Percentiles rank a stretch among this genome's conserved stretches.
These are phyloP conservation scores for Autographa pulchrina DNA, from an alignment of 2,888 invertebrate species.

Conservation along the genomic window DNA sequence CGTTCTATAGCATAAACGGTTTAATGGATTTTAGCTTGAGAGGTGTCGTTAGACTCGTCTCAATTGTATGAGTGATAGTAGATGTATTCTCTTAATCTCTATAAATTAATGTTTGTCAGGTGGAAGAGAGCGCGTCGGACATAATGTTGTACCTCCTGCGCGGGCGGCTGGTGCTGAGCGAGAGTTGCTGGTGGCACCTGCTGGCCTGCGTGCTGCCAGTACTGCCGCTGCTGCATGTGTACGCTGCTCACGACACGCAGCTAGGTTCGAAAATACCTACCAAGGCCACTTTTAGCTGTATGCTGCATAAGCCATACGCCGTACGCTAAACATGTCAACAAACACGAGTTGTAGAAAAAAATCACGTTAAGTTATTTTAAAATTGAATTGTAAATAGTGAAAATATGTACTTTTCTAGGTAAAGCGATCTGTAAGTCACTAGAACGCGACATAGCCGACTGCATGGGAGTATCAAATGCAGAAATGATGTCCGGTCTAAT, in stretches of 20 bases:
- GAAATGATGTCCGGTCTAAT: constrained; percentile 85
- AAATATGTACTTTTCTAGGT: constrained; percentile 75
- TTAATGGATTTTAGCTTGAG: too few relatives aligned
- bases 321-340: too few relatives aligned
- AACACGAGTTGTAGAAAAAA: too few relatives aligned
- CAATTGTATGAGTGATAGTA: too few relatives aligned
- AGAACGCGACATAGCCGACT: constrained; percentile 90
- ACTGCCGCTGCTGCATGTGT: constrained; percentile 90
- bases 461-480: constrained; percentile 88
- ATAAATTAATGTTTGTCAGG: too few relatives aligned
- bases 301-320: too few relatives aligned
- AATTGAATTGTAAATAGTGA: too few relatives aligned
- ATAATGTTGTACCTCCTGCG: constrained; percentile 91
- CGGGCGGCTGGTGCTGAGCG: constrained; percentile 90
- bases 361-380: too few relatives aligned
- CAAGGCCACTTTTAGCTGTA: too few relatives aligned
- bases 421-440: constrained; percentile 90
- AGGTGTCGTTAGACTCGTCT: too few relatives aligned
- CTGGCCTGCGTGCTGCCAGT: constrained; percentile 90
- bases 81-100: too few relatives aligned
- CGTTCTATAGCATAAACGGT: too few relatives aligned
- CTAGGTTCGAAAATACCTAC: constrained; percentile 68
- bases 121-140: constrained; percentile 89
- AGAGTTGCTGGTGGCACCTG: constrained; percentile 90
- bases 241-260: constrained; percentile 85